Conservation (phyloP, 1,140 invertebrate species). For the Aporrectodea caliginosa region DNA sequence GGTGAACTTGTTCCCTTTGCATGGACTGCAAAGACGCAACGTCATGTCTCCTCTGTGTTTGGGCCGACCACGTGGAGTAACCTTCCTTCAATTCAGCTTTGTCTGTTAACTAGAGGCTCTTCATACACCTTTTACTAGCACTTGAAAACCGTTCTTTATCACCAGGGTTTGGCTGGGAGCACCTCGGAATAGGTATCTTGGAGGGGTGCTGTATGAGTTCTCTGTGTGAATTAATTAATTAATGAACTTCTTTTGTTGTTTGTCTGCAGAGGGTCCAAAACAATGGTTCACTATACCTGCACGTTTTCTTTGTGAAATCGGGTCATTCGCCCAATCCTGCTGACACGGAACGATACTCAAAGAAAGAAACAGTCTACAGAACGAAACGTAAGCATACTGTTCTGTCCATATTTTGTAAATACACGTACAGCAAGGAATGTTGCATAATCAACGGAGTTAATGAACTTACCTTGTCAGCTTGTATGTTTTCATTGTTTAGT, state of each 20-base stretch:
- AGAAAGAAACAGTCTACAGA: constrained; percentile 69
- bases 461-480: too few species aligned
- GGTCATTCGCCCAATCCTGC: constrained; percentile 77
- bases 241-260: constrained; percentile 32
- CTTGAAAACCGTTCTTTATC: too few species aligned
- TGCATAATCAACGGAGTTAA: too few species aligned
- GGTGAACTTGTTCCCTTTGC: too few species aligned
- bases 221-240: neutral
- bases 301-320: constrained; percentile 77
- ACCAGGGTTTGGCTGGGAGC: too few species aligned
- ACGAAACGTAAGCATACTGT: constrained; percentile 66
- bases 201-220: too few species aligned
- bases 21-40: neutral
- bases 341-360: constrained; percentile 65
- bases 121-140: too few species aligned
- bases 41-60: neutral
- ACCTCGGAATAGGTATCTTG: too few species aligned
- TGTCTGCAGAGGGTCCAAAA: constrained; percentile 67
- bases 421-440: too few species aligned
- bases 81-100: too few species aligned
- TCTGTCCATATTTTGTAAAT: too few species aligned
- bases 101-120: neutral
- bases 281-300: constrained; percentile 91
- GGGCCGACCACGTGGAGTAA: neutral
- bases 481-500: too few species aligned